These are phyloP conservation scores for Antheraea yamamai DNA, from an alignment of 2,888 invertebrate genomes.

Conservation along the genomic window DNA sequence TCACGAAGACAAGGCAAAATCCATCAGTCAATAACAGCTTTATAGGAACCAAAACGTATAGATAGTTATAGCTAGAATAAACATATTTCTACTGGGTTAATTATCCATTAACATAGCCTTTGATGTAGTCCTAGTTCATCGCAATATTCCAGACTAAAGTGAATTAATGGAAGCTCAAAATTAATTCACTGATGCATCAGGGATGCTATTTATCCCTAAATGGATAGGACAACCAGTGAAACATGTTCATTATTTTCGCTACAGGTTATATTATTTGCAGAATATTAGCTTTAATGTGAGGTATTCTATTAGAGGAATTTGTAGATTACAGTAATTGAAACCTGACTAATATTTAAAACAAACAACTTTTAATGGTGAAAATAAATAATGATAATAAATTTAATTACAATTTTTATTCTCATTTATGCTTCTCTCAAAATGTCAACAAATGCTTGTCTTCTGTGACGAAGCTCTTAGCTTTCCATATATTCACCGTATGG, in stretches of 20 bases:
- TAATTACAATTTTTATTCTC: too few relatives aligned
- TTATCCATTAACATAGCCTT: neutral
- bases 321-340: too few relatives aligned
- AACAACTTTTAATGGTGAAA: too few relatives aligned
- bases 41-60: too few relatives aligned
- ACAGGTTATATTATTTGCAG: neutral
- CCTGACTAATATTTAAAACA: too few relatives aligned
- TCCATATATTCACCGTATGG: too few relatives aligned
- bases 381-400: too few relatives aligned
- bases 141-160: neutral
- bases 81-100: neutral
- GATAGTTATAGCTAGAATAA: neutral
- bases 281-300: neutral
- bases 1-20: too few relatives aligned
- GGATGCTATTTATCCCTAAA: neutral
- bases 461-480: too few relatives aligned
- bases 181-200: neutral
- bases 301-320: neutral
- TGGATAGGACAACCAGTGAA: neutral
- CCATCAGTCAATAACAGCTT: too few relatives aligned
- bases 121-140: neutral
- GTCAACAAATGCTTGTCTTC: too few relatives aligned
- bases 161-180: constrained; percentile 1
- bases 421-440: too few relatives aligned
- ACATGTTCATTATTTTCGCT: neutral